Conservation (phyloP, 2,113 vertebrate genomes). For the Pygoscelis adeliae region DNA sequence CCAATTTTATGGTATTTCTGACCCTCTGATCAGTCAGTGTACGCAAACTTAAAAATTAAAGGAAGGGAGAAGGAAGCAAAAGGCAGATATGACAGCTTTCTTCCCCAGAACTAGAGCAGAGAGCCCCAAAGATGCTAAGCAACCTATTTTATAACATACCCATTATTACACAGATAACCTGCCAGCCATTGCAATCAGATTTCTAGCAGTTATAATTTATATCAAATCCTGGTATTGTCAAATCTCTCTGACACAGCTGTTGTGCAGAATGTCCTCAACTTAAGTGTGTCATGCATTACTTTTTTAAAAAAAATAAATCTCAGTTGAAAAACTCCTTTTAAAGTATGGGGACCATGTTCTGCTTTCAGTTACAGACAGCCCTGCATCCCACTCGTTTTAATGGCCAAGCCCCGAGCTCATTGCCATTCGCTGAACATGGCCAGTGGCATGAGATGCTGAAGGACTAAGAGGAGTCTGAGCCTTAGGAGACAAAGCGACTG, state of each 20-base stretch:
- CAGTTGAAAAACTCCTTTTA: background rate
- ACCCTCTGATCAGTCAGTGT: background rate
- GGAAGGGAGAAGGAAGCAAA: background rate
- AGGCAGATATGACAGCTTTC: background rate
- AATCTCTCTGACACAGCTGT: conserved; percentile 5
- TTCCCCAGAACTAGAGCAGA: background rate
- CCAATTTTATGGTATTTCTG: background rate
- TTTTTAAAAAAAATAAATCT: background rate
- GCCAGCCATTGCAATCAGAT: conserved; percentile 15
- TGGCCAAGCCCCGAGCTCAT: background rate
- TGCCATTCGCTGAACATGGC: accelerated
- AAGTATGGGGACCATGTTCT: background rate
- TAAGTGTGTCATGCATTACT: background rate
- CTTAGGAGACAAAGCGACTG: background rate
- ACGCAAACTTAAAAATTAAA: background rate
- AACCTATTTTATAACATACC: background rate
- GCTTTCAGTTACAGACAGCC: background rate
- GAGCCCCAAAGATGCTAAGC: background rate
- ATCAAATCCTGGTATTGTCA: conserved; percentile 1
- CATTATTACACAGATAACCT: conserved; percentile 26
- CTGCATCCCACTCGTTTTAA: background rate
- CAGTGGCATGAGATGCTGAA: background rate
- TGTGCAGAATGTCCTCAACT: background rate
- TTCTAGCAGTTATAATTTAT: background rate
- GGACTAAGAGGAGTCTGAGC: background rate